Conservation (phyloP, 2,113 vertebrate species). For the Sinocyclocheilus maitianheensis region DNA sequence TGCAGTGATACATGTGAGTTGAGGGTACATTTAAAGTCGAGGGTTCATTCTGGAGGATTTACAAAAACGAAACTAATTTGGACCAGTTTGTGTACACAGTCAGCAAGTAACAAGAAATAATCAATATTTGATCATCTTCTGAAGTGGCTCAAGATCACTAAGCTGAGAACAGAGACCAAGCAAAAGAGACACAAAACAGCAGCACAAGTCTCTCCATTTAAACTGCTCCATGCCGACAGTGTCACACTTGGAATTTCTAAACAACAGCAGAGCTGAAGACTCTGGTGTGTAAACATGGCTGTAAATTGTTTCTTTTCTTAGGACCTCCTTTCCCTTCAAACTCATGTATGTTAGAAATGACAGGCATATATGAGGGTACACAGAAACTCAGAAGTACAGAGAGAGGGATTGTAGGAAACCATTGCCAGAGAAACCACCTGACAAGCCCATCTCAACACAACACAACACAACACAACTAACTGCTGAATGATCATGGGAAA, state of each 20-base stretch:
- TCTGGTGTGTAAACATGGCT: too few species aligned
- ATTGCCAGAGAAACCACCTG: neutral
- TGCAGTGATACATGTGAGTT: neutral
- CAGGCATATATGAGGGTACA: neutral
- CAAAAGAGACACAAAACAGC: neutral
- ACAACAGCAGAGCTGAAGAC: too few species aligned
- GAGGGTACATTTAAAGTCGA: neutral
- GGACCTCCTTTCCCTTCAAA: too few species aligned
- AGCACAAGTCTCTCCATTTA: too few species aligned
- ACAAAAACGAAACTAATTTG: neutral
- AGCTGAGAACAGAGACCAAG: neutral
- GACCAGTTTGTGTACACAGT: neutral
- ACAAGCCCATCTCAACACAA: neutral
- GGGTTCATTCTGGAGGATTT: neutral
- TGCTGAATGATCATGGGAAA: slow-evolving; percentile 29
- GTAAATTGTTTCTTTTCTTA: too few species aligned
- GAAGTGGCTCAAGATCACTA: neutral
- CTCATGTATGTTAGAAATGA: neutral
- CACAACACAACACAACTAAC: neutral
- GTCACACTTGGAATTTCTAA: too few species aligned
- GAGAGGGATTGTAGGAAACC: neutral
- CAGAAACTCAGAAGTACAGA: neutral
- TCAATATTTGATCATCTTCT: neutral
- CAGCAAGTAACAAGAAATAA: neutral
- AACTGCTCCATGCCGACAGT: too few species aligned